Evolutionary conservation across 2,113 vertebrate genomes (phyloP).

Genomic region (Eudyptes chrysolophus): DNA sequence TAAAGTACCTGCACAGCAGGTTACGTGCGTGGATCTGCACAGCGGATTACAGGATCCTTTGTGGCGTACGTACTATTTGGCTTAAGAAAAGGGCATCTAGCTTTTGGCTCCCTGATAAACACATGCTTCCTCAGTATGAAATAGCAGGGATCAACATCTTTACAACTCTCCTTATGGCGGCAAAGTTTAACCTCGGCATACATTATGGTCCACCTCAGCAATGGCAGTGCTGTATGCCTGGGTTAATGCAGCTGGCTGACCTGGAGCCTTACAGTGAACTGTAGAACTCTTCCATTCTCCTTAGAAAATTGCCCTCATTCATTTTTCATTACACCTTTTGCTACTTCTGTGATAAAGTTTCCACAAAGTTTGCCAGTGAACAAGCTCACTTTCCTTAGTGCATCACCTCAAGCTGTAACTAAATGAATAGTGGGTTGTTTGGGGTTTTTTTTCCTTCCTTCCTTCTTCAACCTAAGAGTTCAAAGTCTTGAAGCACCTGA

Average conservation of each 20-base stretch:
- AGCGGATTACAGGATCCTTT: not conserved
- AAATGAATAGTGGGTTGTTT: not conserved
- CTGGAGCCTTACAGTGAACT: not conserved
- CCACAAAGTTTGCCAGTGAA: constrained; percentile 63
- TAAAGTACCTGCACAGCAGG: not conserved
- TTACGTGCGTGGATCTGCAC: not conserved
- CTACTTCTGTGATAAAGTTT: constrained; percentile 66
- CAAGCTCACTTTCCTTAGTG: constrained; percentile 22
- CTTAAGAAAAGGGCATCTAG: not conserved
- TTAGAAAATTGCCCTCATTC: constrained; percentile 49
- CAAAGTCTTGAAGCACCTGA: not conserved
- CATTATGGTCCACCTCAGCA: not conserved
- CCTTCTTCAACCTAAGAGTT: not conserved
- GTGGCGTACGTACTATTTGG: accelerated
- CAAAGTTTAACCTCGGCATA: not conserved
- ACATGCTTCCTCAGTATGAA: not conserved
- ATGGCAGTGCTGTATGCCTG: not conserved
- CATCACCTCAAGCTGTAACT: not conserved
- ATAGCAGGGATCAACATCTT: not conserved
- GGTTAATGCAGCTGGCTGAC: not conserved
- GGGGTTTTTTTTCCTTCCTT: not conserved
- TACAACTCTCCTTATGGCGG: not conserved
- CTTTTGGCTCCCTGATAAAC: not conserved
- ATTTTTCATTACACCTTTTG: constrained; percentile 73
- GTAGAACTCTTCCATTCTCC: not conserved